Conservation (phyloP, 2,113 vertebrate species). For the Leptosomus discolor region DNA sequence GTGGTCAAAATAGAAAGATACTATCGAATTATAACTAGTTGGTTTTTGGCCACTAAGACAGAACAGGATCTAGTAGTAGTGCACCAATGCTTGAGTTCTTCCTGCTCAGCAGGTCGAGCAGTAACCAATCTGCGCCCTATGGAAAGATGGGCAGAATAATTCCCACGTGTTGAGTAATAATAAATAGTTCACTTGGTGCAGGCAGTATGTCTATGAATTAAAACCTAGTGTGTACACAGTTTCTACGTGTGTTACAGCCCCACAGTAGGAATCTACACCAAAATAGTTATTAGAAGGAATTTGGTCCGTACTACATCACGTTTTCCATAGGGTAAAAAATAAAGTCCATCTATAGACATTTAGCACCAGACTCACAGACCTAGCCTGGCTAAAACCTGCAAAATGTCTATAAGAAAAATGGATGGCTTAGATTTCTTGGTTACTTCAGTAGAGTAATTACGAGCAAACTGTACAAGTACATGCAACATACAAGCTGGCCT, state of each 20-base stretch:
- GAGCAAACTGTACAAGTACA: conserved; percentile 99
- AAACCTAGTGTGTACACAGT: conserved; percentile 87
- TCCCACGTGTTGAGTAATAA: conserved; percentile 82
- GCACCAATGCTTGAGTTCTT: conserved; percentile 82
- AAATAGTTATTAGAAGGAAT: conserved; percentile 87
- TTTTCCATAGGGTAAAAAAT: conserved; percentile 87
- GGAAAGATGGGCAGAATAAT: conserved; percentile 77
- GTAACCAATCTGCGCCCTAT: conserved; percentile 72
- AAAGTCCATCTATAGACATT: conserved; percentile 91
- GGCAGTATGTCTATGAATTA: conserved; percentile 86
- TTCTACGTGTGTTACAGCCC: conserved; percentile 86
- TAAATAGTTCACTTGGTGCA: conserved; percentile 85
- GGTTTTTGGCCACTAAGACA: conserved; percentile 82
- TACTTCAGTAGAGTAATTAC: conserved; percentile 94
- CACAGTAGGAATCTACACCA: conserved; percentile 88
- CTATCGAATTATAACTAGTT: conserved; percentile 82
- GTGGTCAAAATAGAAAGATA: conserved; percentile 84
- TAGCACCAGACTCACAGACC: conserved; percentile 83
- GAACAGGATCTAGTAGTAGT: conserved; percentile 83
- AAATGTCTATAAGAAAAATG: conserved; percentile 88
- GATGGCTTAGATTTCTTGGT: conserved; percentile 98
- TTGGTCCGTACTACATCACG: conserved; percentile 90
- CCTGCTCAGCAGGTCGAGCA: conserved; percentile 85
- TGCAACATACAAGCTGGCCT: conserved; percentile 99
- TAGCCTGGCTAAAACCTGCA: conserved; percentile 81